Conservation (phyloP, 2,888 invertebrate species). For the Volucella inanis region DNA sequence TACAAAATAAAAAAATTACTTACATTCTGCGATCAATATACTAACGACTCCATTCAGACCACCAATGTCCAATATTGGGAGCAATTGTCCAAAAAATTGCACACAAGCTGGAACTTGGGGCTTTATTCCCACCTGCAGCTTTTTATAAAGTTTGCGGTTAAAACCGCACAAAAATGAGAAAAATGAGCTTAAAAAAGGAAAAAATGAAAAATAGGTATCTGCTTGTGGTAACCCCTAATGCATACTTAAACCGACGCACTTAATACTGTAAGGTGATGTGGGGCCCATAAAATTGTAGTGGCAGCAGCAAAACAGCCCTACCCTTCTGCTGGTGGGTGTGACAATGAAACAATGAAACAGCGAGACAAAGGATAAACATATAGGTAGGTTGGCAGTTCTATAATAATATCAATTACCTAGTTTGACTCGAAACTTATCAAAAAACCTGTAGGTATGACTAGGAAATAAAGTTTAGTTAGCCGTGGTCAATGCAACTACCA, state of each 20-base stretch:
- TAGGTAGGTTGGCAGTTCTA: slow-evolving; percentile 49
- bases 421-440: too few species aligned
- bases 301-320: slow-evolving; percentile 5
- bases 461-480: too few species aligned
- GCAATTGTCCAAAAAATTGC: too few species aligned
- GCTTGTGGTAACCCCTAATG: slow-evolving; percentile 23
- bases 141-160: too few species aligned
- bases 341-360: not conserved
- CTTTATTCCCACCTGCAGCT: too few species aligned
- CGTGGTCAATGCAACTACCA: too few species aligned
- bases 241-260: slow-evolving; percentile 37
- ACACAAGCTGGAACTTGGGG: too few species aligned
- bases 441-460: too few species aligned
- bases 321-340: slow-evolving; percentile 10
- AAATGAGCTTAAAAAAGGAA: not conserved
- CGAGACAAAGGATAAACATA: slow-evolving; percentile 9
- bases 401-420: too few species aligned
- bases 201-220: not conserved
- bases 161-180: not conserved
- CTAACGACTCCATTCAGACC: too few species aligned
- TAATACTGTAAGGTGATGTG: slow-evolving; percentile 41
- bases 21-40: not conserved
- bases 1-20: slow-evolving; percentile 16
- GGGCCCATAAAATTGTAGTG: slow-evolving; percentile 43
- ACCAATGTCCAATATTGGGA: too few species aligned